Base-by-base conservation (phyloP, 2,113 vertebrate genomes). In the Chiloscyllium plagiosum region DNA sequence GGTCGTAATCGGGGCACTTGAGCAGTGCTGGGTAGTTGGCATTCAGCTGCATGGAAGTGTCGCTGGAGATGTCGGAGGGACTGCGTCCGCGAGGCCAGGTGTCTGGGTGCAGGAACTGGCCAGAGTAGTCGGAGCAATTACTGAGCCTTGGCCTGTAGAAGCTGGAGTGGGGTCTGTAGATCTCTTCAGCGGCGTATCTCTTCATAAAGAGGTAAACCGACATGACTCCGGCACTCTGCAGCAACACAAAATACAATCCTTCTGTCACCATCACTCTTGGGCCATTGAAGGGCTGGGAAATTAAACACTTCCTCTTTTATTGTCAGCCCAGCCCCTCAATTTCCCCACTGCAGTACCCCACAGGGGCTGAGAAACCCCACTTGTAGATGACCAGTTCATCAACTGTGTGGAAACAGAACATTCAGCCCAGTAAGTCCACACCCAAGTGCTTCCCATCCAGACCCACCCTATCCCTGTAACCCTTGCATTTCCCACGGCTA, bases 151-250 rank as follows among this genome's bases (percentile, higher is more conserved):
- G 98, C 0, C 98, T 97, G 97, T 99, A 99, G 98, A 98, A 98
- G 96, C 98, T 96, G 0, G 98, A 98, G 95, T 98, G 98, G 1
- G 98, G 98, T 17, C 98, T 97, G 97, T 98, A 99, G 96, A 98
- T 98, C 96, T 99, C 98, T 97, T 99, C 98, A 0, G 98, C 98
- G 0, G 98, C 98, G 97, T 99, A 99, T 26, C 98, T 97, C 97
- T 99, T 99, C 98, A 99, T 99, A 97, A 99, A 99, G 96, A 99
- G 97, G 97, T 99, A 99, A 70, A 99, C 98, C 0, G 98, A 99
- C 98, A 99, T 99, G 96, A 99, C 98, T 5, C 98, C 98, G 0
- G 98, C 98, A 0, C 98, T 98, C 98, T 99, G 97, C 13, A 69
- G 95, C 95, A 68, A 89, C 95, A 96, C 80, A 97, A 8, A 97